A percentile compares a stretch with the other conserved stretches of the same genome.
phyloP scores from a whole-genome alignment of 1,140 invertebrate species.

The Metaphire vulgaris region DNA sequence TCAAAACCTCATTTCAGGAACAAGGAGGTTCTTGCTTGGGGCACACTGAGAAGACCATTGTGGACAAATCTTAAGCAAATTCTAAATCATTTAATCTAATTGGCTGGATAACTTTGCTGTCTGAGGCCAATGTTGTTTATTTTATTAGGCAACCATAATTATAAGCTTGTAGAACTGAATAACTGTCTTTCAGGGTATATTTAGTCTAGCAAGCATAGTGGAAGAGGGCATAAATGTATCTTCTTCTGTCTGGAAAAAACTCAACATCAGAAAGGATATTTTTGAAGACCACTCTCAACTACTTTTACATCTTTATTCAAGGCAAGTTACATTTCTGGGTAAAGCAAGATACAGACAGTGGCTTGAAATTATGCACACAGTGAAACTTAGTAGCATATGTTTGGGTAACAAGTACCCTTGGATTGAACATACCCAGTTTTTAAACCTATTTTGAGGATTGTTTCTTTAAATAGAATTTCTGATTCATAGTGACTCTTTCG shows the following conservation, averaged over 20 bases:
- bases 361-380: too few species aligned
- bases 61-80: neutral
- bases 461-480: too few species aligned
- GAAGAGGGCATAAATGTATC: neutral
- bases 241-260: neutral
- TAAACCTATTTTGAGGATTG: too few species aligned
- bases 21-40: too few species aligned
- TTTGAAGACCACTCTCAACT: neutral
- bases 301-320: neutral
- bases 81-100: neutral
- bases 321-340: too few species aligned
- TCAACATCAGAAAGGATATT: neutral
- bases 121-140: neutral
- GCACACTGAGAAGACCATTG: too few species aligned
- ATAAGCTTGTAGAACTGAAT: neutral
- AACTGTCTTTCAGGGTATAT: neutral
- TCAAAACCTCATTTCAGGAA: too few species aligned
- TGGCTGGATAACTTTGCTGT: neutral
- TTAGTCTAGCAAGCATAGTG: neutral
- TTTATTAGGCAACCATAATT: neutral
- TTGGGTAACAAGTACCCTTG: neutral
- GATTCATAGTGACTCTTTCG: too few species aligned
- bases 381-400: neutral
- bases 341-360: too few species aligned
- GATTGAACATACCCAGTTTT: neutral